Evolutionary conservation across 2,888 invertebrate genomes (phyloP), one percentile per base, ranked within the genome.

Genomic region (Drosophila merina): DNA sequence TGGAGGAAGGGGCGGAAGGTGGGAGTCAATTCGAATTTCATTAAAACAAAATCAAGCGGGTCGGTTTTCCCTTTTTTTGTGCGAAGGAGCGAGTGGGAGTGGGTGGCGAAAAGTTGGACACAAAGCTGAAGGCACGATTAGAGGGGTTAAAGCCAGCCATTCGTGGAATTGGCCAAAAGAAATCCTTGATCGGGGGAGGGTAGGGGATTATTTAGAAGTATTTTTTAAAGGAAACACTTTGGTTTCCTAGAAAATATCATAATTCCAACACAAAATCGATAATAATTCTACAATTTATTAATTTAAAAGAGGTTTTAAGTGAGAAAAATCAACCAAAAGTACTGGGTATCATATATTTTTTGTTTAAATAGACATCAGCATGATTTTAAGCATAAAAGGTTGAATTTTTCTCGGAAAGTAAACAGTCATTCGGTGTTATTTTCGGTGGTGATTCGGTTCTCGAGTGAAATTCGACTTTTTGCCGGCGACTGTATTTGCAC

Each of bases 31-130:
- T 58, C 48, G 72, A 63, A 69, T 72, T 74, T 72, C 73, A 74
- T 74, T 74, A 58, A 63, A 72, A 74, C 69, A 56, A 72, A 63
- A 68, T 69, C 72, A 47, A 44, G 50, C 55, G 38, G 14, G 12
- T 12, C 5, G 36, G 1, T 20, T 55, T 47, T 25, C 31, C 33
- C 42, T 30, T 54, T 28, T 25, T 33, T 12, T 10, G 2, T 28
- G 4, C 0, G n/a, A n/a, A 6, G n/a, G 36, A n/a, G 36, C 8
- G 33, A 25, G 8, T 12, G 14, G 8, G 33, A 25, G 8, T 12
- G 14, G 8, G 36, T 26, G 31, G 30, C 30, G 30, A 48, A 62
- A 62, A 57, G 48, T 62, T 57, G 3, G 30, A 45, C 59, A 57
- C 45, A 45, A 60, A 60, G 45, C 47, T 47, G 45, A 28, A 30